phyloP scores from a whole-genome alignment of 2,888 invertebrate species.

The Ophioninae sp. region DNA sequence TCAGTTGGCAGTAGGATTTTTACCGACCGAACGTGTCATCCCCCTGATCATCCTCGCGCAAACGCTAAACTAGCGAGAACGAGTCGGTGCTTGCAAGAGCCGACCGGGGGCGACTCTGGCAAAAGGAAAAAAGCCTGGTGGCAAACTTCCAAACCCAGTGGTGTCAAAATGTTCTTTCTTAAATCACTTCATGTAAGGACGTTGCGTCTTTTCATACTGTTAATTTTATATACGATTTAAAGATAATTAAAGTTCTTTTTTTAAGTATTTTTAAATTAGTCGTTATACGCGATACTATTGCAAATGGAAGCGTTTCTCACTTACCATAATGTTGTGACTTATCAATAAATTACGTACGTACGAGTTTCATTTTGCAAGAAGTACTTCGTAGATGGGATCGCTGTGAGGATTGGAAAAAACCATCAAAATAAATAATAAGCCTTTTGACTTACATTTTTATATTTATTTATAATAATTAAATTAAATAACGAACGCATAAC shows the following conservation, averaged over 20 bases:
- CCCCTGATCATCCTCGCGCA: background rate
- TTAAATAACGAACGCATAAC: slow-evolving; percentile 52
- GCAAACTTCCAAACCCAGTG: background rate
- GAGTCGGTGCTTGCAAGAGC: too few relatives aligned
- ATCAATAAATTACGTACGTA: background rate
- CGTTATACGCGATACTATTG: background rate
- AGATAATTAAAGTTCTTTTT: background rate
- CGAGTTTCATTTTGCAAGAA: background rate
- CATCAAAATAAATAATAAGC: slow-evolving; percentile 43
- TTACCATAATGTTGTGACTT: background rate
- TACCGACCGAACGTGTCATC: too few relatives aligned
- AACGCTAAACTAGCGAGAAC: background rate
- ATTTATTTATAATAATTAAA: slow-evolving; percentile 60
- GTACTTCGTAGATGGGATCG: background rate
- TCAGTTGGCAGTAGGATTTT: too few relatives aligned
- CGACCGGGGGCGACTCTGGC: background rate
- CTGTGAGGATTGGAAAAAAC: slow-evolving; percentile 51
- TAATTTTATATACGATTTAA: background rate
- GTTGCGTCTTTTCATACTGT: background rate
- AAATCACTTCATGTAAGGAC: too few relatives aligned
- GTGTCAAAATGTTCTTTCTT: background rate
- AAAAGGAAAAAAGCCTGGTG: background rate
- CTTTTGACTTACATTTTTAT: slow-evolving; percentile 40
- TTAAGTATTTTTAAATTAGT: background rate
- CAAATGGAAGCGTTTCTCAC: background rate